Percentiles rank a stretch among this genome's conserved stretches.
Evolutionary conservation across 53 echinoderm and acorn worm species (phyloP).

Genomic region (Paracentrotus lividus): DNA sequence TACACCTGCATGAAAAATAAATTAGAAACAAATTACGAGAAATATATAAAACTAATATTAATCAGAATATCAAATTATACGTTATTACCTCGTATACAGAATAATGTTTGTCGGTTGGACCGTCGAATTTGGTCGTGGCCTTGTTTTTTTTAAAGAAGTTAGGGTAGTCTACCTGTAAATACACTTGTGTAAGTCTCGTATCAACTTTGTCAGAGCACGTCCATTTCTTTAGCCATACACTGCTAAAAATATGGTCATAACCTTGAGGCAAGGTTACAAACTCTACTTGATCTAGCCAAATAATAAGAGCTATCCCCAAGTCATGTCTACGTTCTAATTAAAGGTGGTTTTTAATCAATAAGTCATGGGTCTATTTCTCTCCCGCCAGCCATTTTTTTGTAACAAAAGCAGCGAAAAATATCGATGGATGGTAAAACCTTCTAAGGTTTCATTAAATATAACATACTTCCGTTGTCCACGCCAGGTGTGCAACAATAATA

Average conservation of each 20-base stretch:
- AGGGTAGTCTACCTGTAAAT: too few species aligned
- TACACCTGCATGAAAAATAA: too few species aligned
- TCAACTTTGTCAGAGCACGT: background rate
- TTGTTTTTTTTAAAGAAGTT: too few species aligned
- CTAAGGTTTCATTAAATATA: background rate
- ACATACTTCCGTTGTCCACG: background rate
- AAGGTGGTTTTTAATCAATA: conserved; percentile 23
- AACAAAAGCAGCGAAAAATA: background rate
- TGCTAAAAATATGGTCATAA: background rate
- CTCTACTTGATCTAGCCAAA: background rate
- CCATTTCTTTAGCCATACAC: background rate
- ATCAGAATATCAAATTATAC: too few species aligned
- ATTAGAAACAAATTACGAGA: too few species aligned
- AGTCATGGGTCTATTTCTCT: background rate
- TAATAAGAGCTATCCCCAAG: background rate
- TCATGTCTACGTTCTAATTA: background rate
- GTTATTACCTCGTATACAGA: too few species aligned
- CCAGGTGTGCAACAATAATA: background rate
- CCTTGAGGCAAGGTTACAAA: background rate
- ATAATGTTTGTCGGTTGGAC: too few species aligned
- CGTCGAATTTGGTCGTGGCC: too few species aligned
- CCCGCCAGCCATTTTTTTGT: background rate
- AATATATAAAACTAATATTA: too few species aligned
- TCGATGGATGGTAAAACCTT: background rate
- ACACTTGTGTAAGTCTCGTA: too few species aligned